Percentiles rank a stretch among this genome's conserved stretches.
Conservation (phyloP, 2,797 vertebrate species). For the Lerista edwardsae region DNA sequence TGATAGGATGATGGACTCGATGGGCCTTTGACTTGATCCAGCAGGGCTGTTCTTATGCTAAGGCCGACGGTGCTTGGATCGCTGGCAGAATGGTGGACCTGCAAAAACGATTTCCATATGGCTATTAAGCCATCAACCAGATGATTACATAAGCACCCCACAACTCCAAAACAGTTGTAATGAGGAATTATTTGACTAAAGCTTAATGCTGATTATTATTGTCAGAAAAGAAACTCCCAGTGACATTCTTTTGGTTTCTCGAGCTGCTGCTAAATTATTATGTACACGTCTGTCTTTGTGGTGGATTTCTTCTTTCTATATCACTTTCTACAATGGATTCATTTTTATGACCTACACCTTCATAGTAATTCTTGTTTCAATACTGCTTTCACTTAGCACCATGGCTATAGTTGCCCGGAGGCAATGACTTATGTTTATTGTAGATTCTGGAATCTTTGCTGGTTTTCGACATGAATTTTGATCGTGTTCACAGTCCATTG, state of each 20-base stretch:
- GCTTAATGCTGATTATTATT: fast-evolving
- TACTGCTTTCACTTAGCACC: not conserved
- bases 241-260: fast-evolving
- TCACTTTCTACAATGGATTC: not conserved
- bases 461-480: not conserved
- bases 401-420: fast-evolving
- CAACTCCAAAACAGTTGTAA: not conserved
- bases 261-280: not conserved
- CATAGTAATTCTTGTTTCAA: not conserved
- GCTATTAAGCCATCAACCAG: not conserved
- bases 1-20: too few relatives aligned
- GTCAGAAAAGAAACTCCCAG: fast-evolving
- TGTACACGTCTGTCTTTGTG: not conserved
- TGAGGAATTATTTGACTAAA: not conserved
- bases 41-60: too few relatives aligned
- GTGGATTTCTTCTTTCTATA: not conserved
- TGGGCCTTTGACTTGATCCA: not conserved
- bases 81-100: not conserved
- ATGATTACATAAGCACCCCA: not conserved
- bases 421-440: not conserved
- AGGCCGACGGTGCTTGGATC: not conserved
- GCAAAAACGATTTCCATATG: not conserved
- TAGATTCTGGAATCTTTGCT: not conserved
- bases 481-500: not conserved
- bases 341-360: not conserved